Base-by-base conservation (phyloP, 2,888 invertebrate genomes). In the Spodoptera picta region DNA sequence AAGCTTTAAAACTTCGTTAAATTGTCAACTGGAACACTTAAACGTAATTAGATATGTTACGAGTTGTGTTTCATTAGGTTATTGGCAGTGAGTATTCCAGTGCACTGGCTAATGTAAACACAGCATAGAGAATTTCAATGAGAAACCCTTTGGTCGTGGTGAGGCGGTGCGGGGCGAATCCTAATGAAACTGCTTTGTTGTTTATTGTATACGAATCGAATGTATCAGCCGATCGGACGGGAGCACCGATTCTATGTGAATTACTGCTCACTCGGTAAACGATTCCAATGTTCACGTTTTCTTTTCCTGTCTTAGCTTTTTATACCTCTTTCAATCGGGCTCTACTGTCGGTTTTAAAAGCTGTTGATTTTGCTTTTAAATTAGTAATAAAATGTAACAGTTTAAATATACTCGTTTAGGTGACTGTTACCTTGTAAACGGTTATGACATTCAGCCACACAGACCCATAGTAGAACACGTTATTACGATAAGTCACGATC, bases 181-280 rank as follows among this genome's bases (percentile, higher is more conserved):
- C 75, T 83, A 86, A 86, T 85, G 83, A 86, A 83, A 76, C 81
- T 51, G 75, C 77, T 78, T 81, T 81, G 81, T 85, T 84, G 81
- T 83, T 83, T 80, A 83, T 78, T 69, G 75, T 56, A 43, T 66
- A 56, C 57, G 73, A 68, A 72, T 73, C 65, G 68, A 56, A 80
- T 69, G 79, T 78, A 72, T 79, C 75, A 61, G 69, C 61, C 66
- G 56, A 64, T 71, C 54, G 63, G 52, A 45, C 61, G 61, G 47
- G 65, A 46, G 52, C 58, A 44, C 57, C 65, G 65, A 65, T 60
- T 60, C 65, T 50, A 64, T 66, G 71, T 72, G 74, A 80, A 46
- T 66, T 70, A 78, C 69, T 65, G 67, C 65, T 47, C 55, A 56
- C 51, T 53, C 42, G 41, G 67, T 65, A 70, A 68, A 72, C 57